Percentiles rank a stretch among this genome's conserved stretches.
Conservation (phyloP, 2,797 vertebrate species). For the Halcyon chelicuti region DNA sequence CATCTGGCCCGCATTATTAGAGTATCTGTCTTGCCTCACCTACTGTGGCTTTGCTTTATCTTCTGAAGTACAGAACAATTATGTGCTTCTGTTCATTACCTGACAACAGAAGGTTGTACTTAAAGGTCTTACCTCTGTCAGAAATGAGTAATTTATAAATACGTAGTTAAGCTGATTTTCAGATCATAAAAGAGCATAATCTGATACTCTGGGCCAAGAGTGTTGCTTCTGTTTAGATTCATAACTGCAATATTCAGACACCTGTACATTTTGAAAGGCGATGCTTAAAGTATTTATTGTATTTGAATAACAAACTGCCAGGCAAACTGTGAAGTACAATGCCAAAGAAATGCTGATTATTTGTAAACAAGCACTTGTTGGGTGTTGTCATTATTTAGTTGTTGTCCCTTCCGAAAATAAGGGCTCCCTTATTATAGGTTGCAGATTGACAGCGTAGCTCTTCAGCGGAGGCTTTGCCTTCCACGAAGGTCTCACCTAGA, state of each 20-base stretch:
- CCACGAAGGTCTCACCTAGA: not conserved
- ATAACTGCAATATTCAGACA: not conserved
- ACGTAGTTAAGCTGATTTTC: not conserved
- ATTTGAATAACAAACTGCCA: not conserved
- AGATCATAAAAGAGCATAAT: not conserved
- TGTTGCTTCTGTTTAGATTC: not conserved
- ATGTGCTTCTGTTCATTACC: not conserved
- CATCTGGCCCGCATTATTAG: not conserved
- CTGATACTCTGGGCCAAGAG: not conserved
- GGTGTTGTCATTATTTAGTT: not conserved
- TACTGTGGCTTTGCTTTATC: not conserved
- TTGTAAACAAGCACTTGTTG: not conserved
- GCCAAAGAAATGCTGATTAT: not conserved
- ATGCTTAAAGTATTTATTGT: not conserved
- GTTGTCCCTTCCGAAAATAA: not conserved
- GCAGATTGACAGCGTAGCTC: not conserved
- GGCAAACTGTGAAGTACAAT: not conserved
- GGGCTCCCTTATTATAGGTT: not conserved
- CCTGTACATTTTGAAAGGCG: not conserved
- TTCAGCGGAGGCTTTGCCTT: not conserved
- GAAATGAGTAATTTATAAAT: not conserved
- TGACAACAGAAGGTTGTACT: not conserved
- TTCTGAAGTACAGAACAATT: not conserved
- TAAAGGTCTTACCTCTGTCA: not conserved
- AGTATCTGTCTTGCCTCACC: not conserved